phyloP scores from a whole-genome alignment of 2,797 vertebrate species.

The Tapirus indicus region DNA sequence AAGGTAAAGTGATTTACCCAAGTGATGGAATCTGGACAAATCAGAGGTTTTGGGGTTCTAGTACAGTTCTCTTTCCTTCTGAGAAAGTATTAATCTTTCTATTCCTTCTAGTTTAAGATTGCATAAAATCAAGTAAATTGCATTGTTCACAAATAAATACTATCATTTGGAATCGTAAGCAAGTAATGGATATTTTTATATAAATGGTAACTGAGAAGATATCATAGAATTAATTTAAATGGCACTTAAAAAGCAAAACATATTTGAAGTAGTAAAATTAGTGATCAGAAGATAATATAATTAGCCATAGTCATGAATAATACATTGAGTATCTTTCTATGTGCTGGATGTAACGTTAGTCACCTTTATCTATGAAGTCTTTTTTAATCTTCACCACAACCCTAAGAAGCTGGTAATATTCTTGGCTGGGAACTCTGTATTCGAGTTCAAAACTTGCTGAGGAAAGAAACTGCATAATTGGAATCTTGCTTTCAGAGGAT shows the following conservation, averaged over 20 bases:
- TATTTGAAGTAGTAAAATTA: conserved; percentile 55
- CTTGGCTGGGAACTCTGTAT: background rate
- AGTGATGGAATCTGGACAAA: background rate
- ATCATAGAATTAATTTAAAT: conserved; percentile 52
- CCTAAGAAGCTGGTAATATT: background rate
- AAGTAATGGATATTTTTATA: background rate
- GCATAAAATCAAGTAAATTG: conserved; percentile 32
- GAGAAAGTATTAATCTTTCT: background rate
- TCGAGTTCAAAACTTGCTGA: conserved; percentile 13
- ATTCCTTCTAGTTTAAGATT: background rate
- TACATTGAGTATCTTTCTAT: background rate
- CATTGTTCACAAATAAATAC: conserved; percentile 26
- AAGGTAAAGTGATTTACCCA: background rate
- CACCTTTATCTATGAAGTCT: background rate
- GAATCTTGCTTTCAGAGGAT: conserved; percentile 29
- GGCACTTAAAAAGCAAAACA: background rate
- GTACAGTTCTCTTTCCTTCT: background rate
- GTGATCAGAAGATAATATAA: conserved; percentile 37
- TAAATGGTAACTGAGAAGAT: background rate
- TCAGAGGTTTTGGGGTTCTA: background rate
- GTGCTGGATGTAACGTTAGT: background rate
- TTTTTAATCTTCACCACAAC: background rate
- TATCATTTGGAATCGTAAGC: background rate
- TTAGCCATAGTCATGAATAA: conserved; percentile 38
- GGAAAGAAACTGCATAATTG: background rate